Base-by-base conservation (phyloP, 2,888 invertebrate species). In the Mystacides longicornis region DNA sequence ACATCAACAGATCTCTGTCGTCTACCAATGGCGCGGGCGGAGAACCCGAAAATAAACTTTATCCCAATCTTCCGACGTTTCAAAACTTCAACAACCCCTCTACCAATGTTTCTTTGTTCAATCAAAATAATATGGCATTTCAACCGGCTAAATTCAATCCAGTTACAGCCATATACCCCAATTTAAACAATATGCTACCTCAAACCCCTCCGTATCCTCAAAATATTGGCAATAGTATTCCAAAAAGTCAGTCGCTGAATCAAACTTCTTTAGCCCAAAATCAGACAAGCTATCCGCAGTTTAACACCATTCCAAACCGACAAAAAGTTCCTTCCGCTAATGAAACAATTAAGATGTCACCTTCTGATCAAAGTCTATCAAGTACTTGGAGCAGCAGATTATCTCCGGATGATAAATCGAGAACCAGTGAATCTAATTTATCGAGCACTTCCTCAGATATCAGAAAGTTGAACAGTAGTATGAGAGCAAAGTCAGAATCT, bases 211-310 rank as follows among this genome's bases (percentile, higher is more conserved):
- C 18, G 4, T n/a, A 22, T 5, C 23, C 51, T 5, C 37, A 54
- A 23, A 49, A 49, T 19, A 20, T 19, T 18, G 16, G 22, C 1
- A 21, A 33, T 1, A 5, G 18, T 7, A 43, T 42, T 16, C 16
- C 49, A 18, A 43, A 37, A 16, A 37, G 16, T 14, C n/a, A 37
- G 4, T 14, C 37, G 3, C 7, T 16, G 3, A 37, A 37, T 37
- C 37, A 37, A 37, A 37, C 3, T 37, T 4, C 14, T 3, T 14
- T 37, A 3, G 51, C 51, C 16, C 42, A 51, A 9, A 57, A 54
- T 42, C 43, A 50, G 2, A 21, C 54, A 16, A 57, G 52, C 42
- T 57, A 57, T 57, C 57, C 57, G 11, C 53, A 57, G 18, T 37
- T 57, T 11, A 43, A 53, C 42, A 16, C 33, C 7, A 45, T 52